These are phyloP conservation scores for Coreoperca whiteheadi DNA, from an alignment of 2,113 vertebrate species.

Conservation along the genomic window DNA sequence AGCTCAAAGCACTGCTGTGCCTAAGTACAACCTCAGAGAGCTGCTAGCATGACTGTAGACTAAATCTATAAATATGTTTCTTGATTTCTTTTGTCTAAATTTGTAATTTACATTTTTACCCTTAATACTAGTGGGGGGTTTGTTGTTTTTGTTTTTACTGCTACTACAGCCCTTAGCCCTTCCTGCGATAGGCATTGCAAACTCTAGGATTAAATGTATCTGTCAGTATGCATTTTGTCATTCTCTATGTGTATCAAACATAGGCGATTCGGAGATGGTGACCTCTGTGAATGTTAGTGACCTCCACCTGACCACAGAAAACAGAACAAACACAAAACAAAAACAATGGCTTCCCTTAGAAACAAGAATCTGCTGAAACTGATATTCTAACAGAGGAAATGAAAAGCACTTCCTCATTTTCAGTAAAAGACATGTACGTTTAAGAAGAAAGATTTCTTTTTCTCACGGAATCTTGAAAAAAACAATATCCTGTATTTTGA, in stretches of 20 bases:
- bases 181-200: neutral
- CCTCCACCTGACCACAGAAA: constrained; percentile 7
- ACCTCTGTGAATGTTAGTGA: neutral
- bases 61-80: too few relatives aligned
- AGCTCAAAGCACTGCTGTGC: too few relatives aligned
- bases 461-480: neutral
- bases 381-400: constrained; percentile 47
- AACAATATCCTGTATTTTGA: neutral
- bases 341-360: neutral
- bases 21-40: neutral
- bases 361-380: constrained; percentile 21
- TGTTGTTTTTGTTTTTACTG: neutral
- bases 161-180: neutral
- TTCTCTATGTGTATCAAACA: neutral
- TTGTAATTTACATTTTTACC: neutral
- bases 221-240: neutral
- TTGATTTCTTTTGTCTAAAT: neutral
- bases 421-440: neutral
- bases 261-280: neutral
- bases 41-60: too few relatives aligned
- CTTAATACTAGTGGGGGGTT: neutral
- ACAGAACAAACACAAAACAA: neutral
- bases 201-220: neutral
- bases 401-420: constrained; percentile 50
- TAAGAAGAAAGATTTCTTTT: neutral